These are phyloP conservation scores for Parnassius apollo DNA, from an alignment of 2,888 invertebrate species.

Conservation along the genomic window DNA sequence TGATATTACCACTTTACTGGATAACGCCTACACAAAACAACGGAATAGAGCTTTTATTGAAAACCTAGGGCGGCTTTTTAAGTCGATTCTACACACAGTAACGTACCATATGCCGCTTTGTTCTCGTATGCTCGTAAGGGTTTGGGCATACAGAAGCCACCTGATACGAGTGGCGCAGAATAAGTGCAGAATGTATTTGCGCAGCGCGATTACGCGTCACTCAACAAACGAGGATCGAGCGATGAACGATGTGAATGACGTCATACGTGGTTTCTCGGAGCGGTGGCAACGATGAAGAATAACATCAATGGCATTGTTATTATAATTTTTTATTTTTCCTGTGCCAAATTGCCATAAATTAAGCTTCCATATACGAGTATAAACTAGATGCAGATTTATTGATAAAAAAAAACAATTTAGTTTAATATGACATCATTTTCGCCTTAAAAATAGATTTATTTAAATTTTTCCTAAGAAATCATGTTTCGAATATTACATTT, in stretches of 20 bases:
- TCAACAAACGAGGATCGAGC: slow-evolving; percentile 45
- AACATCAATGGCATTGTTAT: neutral
- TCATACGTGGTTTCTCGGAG: slow-evolving; percentile 9
- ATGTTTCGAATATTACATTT: neutral
- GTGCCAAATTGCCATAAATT: neutral
- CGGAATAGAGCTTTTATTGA: slow-evolving; percentile 37
- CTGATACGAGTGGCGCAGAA: slow-evolving; percentile 66
- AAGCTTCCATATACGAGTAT: neutral
- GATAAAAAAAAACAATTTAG: no score
- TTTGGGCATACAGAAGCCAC: slow-evolving; percentile 63
- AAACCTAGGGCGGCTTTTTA: slow-evolving; percentile 40
- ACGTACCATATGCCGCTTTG: slow-evolving; percentile 60
- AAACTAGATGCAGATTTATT: neutral
- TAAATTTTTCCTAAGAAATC: no score
- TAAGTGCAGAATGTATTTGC: slow-evolving; percentile 78
- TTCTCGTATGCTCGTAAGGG: slow-evolving; percentile 54
- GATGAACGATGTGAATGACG: slow-evolving; percentile 32
- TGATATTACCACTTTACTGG: slow-evolving; percentile 20
- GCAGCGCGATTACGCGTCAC: slow-evolving; percentile 65
- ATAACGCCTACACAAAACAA: slow-evolving; percentile 24
- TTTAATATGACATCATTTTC: no score
- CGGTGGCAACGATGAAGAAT: slow-evolving; percentile 8
- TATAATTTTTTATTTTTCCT: neutral
- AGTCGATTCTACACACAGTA: slow-evolving; percentile 39
- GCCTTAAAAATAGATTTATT: no score